These are phyloP conservation scores for Orthosia cruda DNA, from an alignment of 2,888 invertebrate species.

Conservation along the genomic window DNA sequence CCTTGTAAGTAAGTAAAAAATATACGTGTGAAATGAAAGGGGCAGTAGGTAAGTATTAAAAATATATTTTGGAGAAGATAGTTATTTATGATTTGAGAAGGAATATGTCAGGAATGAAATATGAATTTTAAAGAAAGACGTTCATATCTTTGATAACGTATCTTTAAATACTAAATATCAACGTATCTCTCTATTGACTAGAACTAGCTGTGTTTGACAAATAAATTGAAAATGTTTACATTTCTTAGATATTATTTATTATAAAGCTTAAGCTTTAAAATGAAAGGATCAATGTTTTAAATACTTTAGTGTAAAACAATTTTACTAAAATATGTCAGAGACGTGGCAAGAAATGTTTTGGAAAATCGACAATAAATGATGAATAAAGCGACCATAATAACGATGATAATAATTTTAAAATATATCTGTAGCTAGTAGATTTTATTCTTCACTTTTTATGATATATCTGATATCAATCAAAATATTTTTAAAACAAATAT, in stretches of 20 bases:
- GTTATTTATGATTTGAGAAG: constrained; percentile 20
- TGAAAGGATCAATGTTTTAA: constrained; percentile 66
- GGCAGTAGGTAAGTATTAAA: constrained; percentile 35
- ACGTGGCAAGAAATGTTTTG: constrained; percentile 31
- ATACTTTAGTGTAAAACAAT: constrained; percentile 56
- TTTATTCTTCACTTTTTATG: constrained; percentile 69
- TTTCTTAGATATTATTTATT: constrained; percentile 58
- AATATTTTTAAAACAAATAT: constrained; percentile 69
- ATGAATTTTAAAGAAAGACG: constrained; percentile 22
- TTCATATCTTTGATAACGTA: constrained; percentile 60
- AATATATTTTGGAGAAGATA: constrained; percentile 37
- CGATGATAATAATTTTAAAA: constrained; percentile 82
- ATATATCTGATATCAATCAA: constrained; percentile 63
- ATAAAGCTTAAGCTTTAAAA: constrained; percentile 71
- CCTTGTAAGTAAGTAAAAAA: constrained; percentile 42
- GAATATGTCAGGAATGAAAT: constrained; percentile 14
- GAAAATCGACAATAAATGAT: constrained; percentile 84
- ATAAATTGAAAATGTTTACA: constrained; percentile 78
- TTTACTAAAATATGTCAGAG: constrained; percentile 42
- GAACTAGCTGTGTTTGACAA: constrained; percentile 91
- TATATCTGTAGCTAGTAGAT: constrained; percentile 78
- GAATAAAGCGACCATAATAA: constrained; percentile 75
- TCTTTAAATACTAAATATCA: constrained; percentile 37
- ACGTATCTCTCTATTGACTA: constrained; percentile 80
- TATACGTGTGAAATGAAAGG: constrained; percentile 25